Evolutionary conservation across 92 coral and sea anemone genomes (phyloP), one percentile per base, ranked within the genome.

Genomic region (Porites cylindrica): DNA sequence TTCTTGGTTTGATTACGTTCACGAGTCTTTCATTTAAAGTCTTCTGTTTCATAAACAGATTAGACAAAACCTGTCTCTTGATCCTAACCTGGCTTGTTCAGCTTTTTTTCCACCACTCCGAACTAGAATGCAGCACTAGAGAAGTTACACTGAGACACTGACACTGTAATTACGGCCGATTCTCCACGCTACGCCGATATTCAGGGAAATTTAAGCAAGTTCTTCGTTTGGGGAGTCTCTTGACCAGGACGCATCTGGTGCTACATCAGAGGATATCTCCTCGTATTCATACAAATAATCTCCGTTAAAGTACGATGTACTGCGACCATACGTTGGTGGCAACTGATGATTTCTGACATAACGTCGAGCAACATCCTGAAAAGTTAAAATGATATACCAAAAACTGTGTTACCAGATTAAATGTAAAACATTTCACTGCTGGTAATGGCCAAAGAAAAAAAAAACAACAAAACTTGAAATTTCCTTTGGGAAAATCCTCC

Each of bases 341-440:
- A 88, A 29, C 7, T 86, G 68, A 68, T 88, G 85, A 77, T 87
- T 93, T 54, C 94, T 76, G 52, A 93, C 89, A 87, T 93, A 93
- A 16, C 80, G 78, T 29, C 83, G 86, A 24, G 93, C 89, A 26
- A 91, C 89, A 62, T 82, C 90, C 96, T 93, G 78, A 19, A 17
- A 54, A 70, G 19, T 51, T 21, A 70, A 56, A 59, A 23, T 16
- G 6, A 51, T 66, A 53, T 16, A 52, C 24, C 59, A 62, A 26
- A 1, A 13, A 1, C 61, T n/a, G 19, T 70, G 0, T n/a, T 10
- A 68, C 72, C 14, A 13, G 66, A 19, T 18, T 58, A 10, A 58
- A 16, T 58, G 11, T 59, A 16, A 16, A 59, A 59, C 17, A 9
- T 11, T 59, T 38, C 47, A 38, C 6, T 38, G 6, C 47, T 38